These are phyloP conservation scores for Cavia aperea DNA, from an alignment of 2,113 vertebrate species.

Conservation along the genomic window DNA sequence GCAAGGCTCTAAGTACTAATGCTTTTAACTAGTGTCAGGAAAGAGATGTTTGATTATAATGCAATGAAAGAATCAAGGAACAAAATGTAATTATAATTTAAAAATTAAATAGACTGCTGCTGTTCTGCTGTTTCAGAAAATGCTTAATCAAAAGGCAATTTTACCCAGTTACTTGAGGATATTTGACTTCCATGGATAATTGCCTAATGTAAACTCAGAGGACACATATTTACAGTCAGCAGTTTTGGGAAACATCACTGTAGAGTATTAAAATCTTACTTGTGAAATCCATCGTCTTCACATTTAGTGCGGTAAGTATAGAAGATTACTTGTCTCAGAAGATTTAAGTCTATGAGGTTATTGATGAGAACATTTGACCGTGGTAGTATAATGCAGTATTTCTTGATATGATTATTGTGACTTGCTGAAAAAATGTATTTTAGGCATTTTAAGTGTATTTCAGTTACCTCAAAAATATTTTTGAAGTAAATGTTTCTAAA, in stretches of 20 bases:
- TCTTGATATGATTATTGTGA: neutral
- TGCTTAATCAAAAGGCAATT: slow-evolving; percentile 53
- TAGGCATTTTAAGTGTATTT: neutral
- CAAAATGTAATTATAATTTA: slow-evolving; percentile 55
- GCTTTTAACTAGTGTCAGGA: slow-evolving; percentile 3
- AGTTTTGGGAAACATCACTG: slow-evolving; percentile 53
- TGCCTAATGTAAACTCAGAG: slow-evolving; percentile 55
- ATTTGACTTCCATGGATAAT: slow-evolving; percentile 64
- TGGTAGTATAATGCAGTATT: neutral
- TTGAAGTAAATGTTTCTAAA: neutral
- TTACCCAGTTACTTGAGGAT: slow-evolving; percentile 52
- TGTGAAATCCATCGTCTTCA: slow-evolving; percentile 31
- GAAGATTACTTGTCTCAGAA: neutral
- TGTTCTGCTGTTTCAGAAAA: slow-evolving; percentile 44
- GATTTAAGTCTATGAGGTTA: slow-evolving; percentile 37
- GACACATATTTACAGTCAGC: slow-evolving; percentile 60
- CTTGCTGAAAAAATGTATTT: neutral
- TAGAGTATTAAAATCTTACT: slow-evolving; percentile 25
- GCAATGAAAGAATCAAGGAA: slow-evolving; percentile 16
- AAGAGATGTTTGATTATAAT: slow-evolving; percentile 32
- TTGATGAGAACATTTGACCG: slow-evolving; percentile 48
- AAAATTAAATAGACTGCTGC: slow-evolving; percentile 50
- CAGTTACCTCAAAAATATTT: neutral
- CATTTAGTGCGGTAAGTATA: slow-evolving; percentile 30
- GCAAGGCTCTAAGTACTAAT: neutral